Evolutionary conservation across 2,113 vertebrate genomes (phyloP).

Genomic region (Haplochromis burtoni): DNA sequence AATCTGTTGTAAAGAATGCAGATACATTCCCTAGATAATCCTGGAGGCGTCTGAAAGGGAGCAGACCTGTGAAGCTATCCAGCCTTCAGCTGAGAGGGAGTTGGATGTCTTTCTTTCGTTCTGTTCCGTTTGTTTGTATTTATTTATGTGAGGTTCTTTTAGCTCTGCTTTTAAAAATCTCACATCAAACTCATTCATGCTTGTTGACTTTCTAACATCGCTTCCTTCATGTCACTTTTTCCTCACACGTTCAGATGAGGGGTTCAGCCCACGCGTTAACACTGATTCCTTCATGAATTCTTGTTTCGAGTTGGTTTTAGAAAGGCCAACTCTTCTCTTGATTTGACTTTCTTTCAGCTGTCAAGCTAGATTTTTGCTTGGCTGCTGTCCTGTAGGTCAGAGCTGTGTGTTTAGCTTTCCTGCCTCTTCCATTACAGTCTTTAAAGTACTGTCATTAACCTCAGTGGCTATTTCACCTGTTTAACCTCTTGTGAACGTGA

Average conservation of each 20-base stretch:
- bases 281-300: not conserved
- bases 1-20: constrained; percentile 50
- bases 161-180: not conserved
- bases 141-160: not conserved
- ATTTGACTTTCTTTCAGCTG: not conserved
- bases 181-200: not conserved
- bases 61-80: not conserved
- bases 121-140: not conserved
- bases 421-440: constrained; percentile 25
- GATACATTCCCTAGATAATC: constrained; percentile 52
- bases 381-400: not conserved
- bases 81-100: not conserved
- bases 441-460: constrained; percentile 29
- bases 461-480: constrained; percentile 1
- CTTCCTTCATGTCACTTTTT: constrained; percentile 36
- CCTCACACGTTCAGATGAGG: not conserved
- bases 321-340: not conserved
- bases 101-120: not conserved
- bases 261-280: not conserved
- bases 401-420: not conserved
- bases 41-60: not conserved
- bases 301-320: not conserved
- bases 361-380: not conserved
- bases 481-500: not conserved
- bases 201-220: constrained; percentile 9